phyloP scores from a whole-genome alignment of 2,888 invertebrate species.

The Eupithecia dodoneata region DNA sequence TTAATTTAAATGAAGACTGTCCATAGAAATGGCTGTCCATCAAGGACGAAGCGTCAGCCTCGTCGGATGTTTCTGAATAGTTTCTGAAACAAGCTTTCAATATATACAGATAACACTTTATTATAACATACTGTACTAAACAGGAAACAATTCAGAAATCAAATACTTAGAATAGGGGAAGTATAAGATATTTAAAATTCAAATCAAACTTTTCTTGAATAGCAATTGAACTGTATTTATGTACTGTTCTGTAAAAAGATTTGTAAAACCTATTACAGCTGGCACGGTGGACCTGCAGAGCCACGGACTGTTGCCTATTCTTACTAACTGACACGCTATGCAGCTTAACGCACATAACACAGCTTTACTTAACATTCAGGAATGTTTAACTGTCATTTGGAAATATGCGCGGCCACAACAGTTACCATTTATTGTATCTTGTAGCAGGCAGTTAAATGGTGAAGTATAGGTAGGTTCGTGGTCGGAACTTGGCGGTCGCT shows the following conservation, averaged over 20 bases:
- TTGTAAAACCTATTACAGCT: no score
- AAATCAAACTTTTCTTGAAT: no score
- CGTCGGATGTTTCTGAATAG: not conserved
- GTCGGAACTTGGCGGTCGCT: not conserved
- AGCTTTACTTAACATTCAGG: not conserved
- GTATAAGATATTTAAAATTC: no score
- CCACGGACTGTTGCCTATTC: no score
- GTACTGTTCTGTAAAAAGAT: no score
- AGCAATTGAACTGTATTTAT: no score
- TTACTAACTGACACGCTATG: not conserved
- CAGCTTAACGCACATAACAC: not conserved
- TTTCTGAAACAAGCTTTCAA: not conserved
- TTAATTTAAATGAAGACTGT: not conserved
- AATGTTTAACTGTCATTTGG: not conserved
- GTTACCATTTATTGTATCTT: not conserved
- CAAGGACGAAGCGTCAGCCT: not conserved
- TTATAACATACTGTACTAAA: no score
- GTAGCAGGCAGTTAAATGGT: not conserved
- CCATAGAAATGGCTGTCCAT: not conserved
- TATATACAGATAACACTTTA: no score
- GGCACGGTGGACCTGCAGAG: no score
- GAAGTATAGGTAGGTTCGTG: not conserved
- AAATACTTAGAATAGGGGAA: no score
- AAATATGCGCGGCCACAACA: not conserved
- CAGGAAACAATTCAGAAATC: no score